These are phyloP conservation scores for Lasioglossum pauxillum DNA, from an alignment of 2,888 invertebrate species.

Conservation along the genomic window DNA sequence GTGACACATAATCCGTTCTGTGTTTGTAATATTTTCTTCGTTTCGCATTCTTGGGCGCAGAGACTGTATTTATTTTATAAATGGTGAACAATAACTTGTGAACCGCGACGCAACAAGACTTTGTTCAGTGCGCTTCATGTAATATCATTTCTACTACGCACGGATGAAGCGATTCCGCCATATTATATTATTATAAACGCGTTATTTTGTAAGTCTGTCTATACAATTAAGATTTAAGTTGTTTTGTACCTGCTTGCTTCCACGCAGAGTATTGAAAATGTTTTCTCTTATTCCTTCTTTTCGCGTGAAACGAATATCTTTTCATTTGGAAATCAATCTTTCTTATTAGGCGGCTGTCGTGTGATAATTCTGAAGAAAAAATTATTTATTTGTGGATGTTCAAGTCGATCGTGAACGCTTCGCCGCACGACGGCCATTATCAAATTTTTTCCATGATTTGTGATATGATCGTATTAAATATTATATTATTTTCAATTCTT, in stretches of 20 bases:
- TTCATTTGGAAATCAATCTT: constrained; percentile 10
- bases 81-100: constrained; percentile 18
- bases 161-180: constrained; percentile 73
- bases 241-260: constrained; percentile 69
- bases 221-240: constrained; percentile 59
- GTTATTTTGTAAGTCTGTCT: constrained; percentile 57
- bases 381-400: constrained; percentile 2
- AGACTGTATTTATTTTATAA: constrained; percentile 44
- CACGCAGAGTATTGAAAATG: constrained; percentile 52
- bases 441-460: constrained; percentile 47
- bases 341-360: constrained; percentile 15
- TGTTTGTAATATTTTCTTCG: constrained; percentile 14
- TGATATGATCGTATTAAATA: constrained; percentile 35
- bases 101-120: constrained; percentile 16
- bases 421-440: constrained; percentile 30
- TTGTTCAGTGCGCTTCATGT: constrained; percentile 26
- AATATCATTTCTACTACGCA: constrained; percentile 44
- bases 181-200: constrained; percentile 69
- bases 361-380: constrained; percentile 7
- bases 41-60: constrained; percentile 10
- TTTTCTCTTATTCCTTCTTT: neutral
- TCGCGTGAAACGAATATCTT: neutral
- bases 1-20: constrained; percentile 18
- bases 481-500: constrained; percentile 29
- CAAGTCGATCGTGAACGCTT: constrained; percentile 12